Conservation (phyloP, 2,113 vertebrate species). For the Coturnix japonica region DNA sequence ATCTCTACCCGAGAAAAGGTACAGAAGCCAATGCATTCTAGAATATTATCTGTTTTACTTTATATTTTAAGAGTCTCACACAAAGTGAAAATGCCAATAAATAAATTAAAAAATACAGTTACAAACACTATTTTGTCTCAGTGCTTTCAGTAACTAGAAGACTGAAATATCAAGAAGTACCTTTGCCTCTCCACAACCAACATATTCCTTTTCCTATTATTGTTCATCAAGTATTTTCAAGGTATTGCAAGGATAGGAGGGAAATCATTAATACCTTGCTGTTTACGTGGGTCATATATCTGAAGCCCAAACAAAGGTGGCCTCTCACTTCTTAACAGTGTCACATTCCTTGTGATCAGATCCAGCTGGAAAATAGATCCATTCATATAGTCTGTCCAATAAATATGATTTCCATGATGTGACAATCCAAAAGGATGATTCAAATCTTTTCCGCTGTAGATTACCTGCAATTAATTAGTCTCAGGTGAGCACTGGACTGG, state of each 20-base stretch:
- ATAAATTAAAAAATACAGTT: neutral
- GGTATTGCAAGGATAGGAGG: neutral
- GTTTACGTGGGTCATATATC: constrained; percentile 93
- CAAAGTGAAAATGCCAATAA: neutral
- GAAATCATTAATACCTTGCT: constrained; percentile 85
- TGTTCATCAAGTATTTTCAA: neutral
- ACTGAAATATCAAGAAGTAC: neutral
- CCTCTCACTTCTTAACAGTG: constrained; percentile 89
- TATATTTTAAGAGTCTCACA: neutral
- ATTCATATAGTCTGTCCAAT: constrained; percentile 99
- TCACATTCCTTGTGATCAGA: constrained; percentile 87
- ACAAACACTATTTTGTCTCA: neutral
- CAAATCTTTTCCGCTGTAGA: constrained; percentile 94
- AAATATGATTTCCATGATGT: constrained; percentile 90
- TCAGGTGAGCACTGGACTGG: neutral
- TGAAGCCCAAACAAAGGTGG: constrained; percentile 94
- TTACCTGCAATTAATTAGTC: constrained; percentile 82
- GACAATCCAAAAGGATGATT: constrained; percentile 98
- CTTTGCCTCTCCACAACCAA: neutral
- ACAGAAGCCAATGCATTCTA: neutral
- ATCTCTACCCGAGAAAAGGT: neutral
- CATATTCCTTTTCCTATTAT: neutral
- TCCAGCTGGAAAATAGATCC: constrained; percentile 97
- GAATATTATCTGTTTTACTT: neutral
- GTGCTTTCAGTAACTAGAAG: neutral